These are phyloP conservation scores for Mesochorus sp. DNA, from an alignment of 2,888 invertebrate species.

Conservation along the genomic window DNA sequence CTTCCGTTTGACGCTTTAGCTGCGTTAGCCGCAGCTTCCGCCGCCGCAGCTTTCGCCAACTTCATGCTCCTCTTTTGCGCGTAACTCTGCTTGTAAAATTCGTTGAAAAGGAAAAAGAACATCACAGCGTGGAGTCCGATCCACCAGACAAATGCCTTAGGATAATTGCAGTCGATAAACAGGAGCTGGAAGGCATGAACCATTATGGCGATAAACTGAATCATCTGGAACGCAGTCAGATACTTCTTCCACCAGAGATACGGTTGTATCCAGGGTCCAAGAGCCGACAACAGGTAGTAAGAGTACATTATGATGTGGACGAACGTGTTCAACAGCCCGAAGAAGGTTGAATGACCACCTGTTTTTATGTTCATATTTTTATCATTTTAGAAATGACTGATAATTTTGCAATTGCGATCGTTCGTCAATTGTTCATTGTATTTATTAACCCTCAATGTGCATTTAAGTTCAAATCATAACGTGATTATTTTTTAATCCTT, in stretches of 20 bases:
- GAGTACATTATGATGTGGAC: constrained; percentile 99
- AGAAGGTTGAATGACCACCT: constrained; percentile 98
- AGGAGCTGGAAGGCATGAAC: constrained; percentile 95
- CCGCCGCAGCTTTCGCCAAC: constrained; percentile 74
- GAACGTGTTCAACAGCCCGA: constrained; percentile 96
- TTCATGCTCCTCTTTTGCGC: constrained; percentile 67
- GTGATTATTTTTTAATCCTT: too few relatives aligned
- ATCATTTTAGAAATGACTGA: too few relatives aligned
- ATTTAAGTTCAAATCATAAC: too few relatives aligned
- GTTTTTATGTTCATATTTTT: constrained; percentile 63
- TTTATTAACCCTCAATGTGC: too few relatives aligned
- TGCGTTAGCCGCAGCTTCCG: constrained; percentile 60
- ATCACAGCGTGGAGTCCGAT: constrained; percentile 97
- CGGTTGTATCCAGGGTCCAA: constrained; percentile 93
- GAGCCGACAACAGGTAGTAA: constrained; percentile 95
- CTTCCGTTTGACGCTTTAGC: constrained; percentile 62
- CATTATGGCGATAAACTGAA: constrained; percentile 95
- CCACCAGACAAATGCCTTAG: constrained; percentile 97
- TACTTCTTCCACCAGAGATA: constrained; percentile 99
- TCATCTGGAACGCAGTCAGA: constrained; percentile 95
- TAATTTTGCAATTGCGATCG: too few relatives aligned
- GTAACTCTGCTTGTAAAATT: constrained; percentile 95
- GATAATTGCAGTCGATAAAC: constrained; percentile 96
- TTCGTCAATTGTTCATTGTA: too few relatives aligned
- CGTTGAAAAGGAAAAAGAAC: constrained; percentile 97